Evolutionary conservation across 2,888 invertebrate species (phyloP).

Genomic region (Cheilosia urbana): DNA sequence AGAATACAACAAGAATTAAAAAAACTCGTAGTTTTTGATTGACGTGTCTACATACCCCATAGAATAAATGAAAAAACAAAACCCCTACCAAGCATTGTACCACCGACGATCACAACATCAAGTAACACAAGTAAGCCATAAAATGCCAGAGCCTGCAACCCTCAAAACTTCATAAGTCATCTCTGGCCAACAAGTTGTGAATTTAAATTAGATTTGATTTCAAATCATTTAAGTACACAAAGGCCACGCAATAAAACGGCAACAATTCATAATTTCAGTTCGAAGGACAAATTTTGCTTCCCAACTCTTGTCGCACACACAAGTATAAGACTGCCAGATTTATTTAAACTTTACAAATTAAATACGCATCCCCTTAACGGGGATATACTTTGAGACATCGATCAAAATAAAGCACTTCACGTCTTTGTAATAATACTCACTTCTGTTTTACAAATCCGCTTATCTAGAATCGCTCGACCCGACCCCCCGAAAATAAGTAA

Average conservation of each 20-base stretch:
- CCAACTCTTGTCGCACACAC: background rate
- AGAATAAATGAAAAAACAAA: too few species aligned
- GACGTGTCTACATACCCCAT: too few species aligned
- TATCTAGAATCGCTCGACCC: conserved; percentile 30
- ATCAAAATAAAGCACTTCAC: conserved; percentile 71
- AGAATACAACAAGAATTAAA: too few species aligned
- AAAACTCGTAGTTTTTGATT: too few species aligned
- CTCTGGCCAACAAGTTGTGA: background rate
- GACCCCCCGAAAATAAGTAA: conserved; percentile 46
- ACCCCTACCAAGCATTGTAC: too few species aligned
- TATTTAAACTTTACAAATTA: conserved; percentile 4
- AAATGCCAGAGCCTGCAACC: too few species aligned
- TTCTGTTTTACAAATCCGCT: conserved; percentile 55
- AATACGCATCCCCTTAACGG: conserved; percentile 14
- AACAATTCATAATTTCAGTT: background rate
- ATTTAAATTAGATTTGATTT: conserved; percentile 1
- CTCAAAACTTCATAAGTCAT: background rate
- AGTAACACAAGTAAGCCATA: too few species aligned
- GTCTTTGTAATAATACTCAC: conserved; percentile 56
- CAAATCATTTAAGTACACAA: background rate
- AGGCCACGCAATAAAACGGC: background rate
- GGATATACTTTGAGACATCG: conserved; percentile 55
- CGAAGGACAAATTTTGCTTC: background rate
- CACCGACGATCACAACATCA: too few species aligned
- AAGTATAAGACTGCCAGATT: background rate